Evolutionary conservation across 1,140 invertebrate genomes (phyloP).

Genomic region (Conus betulinus): DNA sequence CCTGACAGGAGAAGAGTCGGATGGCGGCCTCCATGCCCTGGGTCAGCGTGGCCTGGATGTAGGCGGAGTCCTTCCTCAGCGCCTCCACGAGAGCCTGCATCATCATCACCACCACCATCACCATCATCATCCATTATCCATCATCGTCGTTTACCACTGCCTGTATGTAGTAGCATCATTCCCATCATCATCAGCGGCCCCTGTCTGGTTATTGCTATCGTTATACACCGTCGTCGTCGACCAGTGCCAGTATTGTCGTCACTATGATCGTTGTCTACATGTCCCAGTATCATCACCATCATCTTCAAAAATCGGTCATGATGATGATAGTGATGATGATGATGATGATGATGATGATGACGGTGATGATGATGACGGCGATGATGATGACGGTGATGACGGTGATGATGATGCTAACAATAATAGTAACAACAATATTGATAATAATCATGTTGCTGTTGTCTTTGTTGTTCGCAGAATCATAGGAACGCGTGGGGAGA

Average conservation of each 20-base stretch:
- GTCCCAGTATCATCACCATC: neutral
- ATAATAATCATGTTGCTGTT: too few relatives aligned
- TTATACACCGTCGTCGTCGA: neutral
- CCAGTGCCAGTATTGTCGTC: neutral
- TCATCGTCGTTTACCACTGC: too few relatives aligned
- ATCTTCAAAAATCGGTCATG: neutral
- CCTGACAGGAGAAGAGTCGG: constrained; percentile 55
- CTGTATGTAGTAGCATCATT: neutral
- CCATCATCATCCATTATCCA: too few relatives aligned
- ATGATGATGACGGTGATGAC: too few relatives aligned
- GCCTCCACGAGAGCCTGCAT: constrained; percentile 20
- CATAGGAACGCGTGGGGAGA: too few relatives aligned
- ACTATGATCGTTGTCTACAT: neutral
- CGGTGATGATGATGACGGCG: too few relatives aligned
- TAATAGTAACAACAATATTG: too few relatives aligned
- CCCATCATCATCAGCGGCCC: neutral
- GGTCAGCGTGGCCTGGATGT: constrained; percentile 11
- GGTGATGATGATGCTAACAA: too few relatives aligned
- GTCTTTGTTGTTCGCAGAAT: too few relatives aligned
- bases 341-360: too few relatives aligned
- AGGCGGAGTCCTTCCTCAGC: constrained; percentile 7
- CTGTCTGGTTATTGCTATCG: neutral
- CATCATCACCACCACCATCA: neutral
- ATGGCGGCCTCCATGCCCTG: constrained; percentile 35
- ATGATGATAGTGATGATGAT: too few relatives aligned